Percentiles rank a stretch among this genome's conserved stretches.
Evolutionary conservation across 2,888 invertebrate genomes (phyloP).

Genomic region (Eulithis prunata): DNA sequence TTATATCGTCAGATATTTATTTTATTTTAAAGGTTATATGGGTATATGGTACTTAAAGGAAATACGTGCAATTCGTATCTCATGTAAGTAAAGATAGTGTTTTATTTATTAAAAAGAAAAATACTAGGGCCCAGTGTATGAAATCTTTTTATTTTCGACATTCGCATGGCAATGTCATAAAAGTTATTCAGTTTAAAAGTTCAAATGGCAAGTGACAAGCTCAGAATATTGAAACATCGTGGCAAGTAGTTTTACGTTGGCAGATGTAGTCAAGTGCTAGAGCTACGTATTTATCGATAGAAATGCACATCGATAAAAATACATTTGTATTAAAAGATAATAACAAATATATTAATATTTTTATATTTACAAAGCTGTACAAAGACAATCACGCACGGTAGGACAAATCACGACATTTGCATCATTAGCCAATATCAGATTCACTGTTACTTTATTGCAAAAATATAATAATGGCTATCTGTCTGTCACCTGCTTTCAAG

Average conservation of each 20-base stretch:
- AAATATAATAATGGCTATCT: constrained; percentile 46
- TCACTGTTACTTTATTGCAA: constrained; percentile 40
- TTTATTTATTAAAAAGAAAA: too few species aligned
- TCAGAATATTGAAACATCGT: not conserved
- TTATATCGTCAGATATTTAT: too few species aligned
- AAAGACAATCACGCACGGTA: constrained; percentile 30
- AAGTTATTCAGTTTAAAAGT: too few species aligned
- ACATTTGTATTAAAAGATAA: not conserved
- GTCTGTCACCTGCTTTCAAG: constrained; percentile 36
- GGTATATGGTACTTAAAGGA: too few species aligned
- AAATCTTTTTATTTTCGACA: too few species aligned
- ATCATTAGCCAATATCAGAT: constrained; percentile 32
- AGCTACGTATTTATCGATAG: constrained; percentile 14
- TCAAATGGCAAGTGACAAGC: too few species aligned
- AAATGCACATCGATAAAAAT: not conserved
- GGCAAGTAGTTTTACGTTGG: not conserved
- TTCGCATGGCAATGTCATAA: too few species aligned
- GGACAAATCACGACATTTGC: constrained; percentile 34
- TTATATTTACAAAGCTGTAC: constrained; percentile 35
- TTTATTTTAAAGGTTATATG: too few species aligned
- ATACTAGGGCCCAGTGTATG: too few species aligned
- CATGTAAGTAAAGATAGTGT: too few species aligned
- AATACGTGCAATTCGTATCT: too few species aligned
- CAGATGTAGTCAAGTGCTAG: constrained; percentile 8
- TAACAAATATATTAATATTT: constrained; percentile 8